Conservation (phyloP, 2,888 invertebrate species). For the Smittia aterrima region DNA sequence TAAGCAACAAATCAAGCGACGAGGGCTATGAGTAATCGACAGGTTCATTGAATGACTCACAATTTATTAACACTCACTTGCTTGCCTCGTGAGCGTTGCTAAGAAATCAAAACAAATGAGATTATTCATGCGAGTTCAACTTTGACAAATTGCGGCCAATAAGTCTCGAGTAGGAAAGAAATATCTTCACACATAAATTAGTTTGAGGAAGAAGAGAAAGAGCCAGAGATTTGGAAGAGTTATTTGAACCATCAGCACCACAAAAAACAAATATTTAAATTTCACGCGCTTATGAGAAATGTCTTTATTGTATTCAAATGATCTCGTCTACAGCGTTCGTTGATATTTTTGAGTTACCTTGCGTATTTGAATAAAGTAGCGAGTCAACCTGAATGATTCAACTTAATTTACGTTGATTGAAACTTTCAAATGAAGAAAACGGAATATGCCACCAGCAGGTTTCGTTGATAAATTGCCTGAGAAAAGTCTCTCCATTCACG, state of each 20-base stretch:
- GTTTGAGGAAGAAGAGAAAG: not conserved
- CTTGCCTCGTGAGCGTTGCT: not conserved
- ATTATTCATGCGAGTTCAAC: conserved; percentile 20
- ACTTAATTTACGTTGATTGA: not conserved
- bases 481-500: not conserved
- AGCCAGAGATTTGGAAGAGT: not conserved
- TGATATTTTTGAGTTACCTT: not conserved
- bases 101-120: conserved; percentile 19
- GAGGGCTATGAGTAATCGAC: conserved; percentile 3
- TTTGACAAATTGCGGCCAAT: conserved; percentile 19
- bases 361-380: no score
- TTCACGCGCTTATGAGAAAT: conserved; percentile 32
- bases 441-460: not conserved
- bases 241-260: conserved; percentile 25
- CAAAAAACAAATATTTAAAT: not conserved
- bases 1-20: not conserved
- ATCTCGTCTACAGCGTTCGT: conserved; percentile 2
- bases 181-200: conserved; percentile 41
- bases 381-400: no score
- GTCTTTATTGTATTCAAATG: conserved; percentile 42
- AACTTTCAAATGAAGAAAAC: not conserved
- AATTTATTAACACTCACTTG: not conserved
- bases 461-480: not conserved
- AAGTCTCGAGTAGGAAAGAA: not conserved
- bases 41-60: conserved; percentile 8